phyloP scores from a whole-genome alignment of 2,113 vertebrate genomes.

The Noturus placidus region DNA sequence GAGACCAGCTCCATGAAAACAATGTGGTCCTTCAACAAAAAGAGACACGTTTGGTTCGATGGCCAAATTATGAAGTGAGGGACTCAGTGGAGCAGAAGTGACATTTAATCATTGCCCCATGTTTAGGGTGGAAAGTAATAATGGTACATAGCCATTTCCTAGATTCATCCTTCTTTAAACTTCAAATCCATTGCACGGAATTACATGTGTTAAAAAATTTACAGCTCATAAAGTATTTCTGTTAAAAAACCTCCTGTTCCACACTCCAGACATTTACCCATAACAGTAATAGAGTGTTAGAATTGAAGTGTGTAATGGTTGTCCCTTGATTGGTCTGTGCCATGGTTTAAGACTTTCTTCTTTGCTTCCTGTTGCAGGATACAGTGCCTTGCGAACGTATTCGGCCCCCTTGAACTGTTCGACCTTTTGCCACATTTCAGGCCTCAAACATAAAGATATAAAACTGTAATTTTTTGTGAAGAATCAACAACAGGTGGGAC shows the following conservation, averaged over 20 bases:
- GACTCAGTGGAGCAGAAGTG: slow-evolving; percentile 86
- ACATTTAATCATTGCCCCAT: slow-evolving; percentile 89
- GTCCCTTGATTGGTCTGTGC: not conserved
- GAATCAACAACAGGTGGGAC: too few species aligned
- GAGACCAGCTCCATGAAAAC: slow-evolving; percentile 74
- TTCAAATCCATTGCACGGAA: slow-evolving; percentile 54
- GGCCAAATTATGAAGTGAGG: slow-evolving; percentile 85
- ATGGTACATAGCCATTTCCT: slow-evolving; percentile 77
- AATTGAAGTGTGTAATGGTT: not conserved
- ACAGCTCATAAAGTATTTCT: not conserved
- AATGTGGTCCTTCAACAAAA: slow-evolving; percentile 80
- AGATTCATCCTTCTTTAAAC: slow-evolving; percentile 61
- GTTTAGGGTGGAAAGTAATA: slow-evolving; percentile 82
- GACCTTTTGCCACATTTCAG: too few species aligned
- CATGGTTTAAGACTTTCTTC: not conserved
- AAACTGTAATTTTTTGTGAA: too few species aligned
- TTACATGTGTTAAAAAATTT: slow-evolving; percentile 7
- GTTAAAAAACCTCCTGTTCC: not conserved
- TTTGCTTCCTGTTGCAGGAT: not conserved
- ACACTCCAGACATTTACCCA: not conserved
- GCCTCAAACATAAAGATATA: too few species aligned
- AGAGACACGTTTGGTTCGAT: slow-evolving; percentile 80
- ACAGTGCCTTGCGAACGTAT: too few species aligned
- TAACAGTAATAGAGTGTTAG: not conserved
- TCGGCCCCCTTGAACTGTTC: too few species aligned